Percentiles rank a stretch among this genome's conserved stretches.
These are phyloP conservation scores for Prionailurus viverrinus DNA, from an alignment of 2,113 vertebrate genomes.

Conservation along the genomic window DNA sequence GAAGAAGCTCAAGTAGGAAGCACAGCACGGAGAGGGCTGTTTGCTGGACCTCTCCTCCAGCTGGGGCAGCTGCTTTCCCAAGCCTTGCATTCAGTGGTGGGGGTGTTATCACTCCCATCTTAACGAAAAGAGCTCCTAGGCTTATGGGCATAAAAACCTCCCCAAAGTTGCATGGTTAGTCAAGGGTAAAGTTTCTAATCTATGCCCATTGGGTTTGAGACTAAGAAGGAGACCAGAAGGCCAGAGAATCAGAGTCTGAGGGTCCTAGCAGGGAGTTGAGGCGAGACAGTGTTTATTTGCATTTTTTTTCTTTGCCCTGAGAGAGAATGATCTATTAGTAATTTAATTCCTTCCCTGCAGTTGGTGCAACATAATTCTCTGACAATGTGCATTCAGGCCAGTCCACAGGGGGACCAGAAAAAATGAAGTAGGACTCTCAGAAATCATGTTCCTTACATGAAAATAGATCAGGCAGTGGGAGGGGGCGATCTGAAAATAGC, in stretches of 20 bases:
- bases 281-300: neutral
- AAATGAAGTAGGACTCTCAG: slow-evolving; percentile 65
- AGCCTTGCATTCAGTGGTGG: neutral
- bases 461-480: slow-evolving; percentile 76
- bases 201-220: neutral
- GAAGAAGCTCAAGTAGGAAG: neutral
- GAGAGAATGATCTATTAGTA: slow-evolving; percentile 17
- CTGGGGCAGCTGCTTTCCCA: neutral
- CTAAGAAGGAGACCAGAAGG: neutral
- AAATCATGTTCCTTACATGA: slow-evolving; percentile 79
- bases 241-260: neutral
- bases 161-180: neutral
- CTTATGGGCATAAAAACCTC: neutral
- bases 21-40: neutral
- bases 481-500: slow-evolving; percentile 65
- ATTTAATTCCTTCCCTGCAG: slow-evolving; percentile 50
- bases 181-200: neutral
- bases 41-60: neutral
- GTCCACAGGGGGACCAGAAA: slow-evolving; percentile 48
- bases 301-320: neutral
- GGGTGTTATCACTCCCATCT: neutral
- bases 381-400: slow-evolving; percentile 59
- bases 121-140: neutral
- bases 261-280: neutral
- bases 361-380: neutral